These are phyloP conservation scores for Macroramphosus scolopax DNA, from an alignment of 2,797 vertebrate genomes.

Conservation along the genomic window DNA sequence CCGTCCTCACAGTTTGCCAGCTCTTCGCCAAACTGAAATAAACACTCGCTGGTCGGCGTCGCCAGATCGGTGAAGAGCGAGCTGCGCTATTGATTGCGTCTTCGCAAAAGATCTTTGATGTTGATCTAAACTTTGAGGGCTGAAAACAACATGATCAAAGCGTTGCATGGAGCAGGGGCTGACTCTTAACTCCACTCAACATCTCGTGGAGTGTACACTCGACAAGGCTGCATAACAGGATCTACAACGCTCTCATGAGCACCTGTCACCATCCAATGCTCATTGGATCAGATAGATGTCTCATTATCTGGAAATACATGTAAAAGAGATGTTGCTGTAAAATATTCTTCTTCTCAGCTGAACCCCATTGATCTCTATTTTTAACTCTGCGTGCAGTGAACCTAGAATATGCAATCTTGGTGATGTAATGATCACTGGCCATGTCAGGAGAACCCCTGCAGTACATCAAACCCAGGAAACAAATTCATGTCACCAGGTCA, in stretches of 20 bases:
- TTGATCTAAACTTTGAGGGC: background rate
- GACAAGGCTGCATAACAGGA: slow-evolving; percentile 3
- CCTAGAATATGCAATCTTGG: too few species aligned
- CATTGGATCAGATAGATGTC: slow-evolving; percentile 8
- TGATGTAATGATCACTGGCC: too few species aligned
- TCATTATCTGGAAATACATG: slow-evolving; percentile 17
- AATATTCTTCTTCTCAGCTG: too few species aligned
- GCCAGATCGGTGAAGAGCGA: slow-evolving; percentile 31
- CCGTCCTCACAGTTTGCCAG: too few species aligned
- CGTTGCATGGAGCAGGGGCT: slow-evolving; percentile 6
- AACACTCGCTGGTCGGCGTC: too few species aligned
- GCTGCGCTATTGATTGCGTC: slow-evolving; percentile 40
- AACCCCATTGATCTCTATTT: too few species aligned
- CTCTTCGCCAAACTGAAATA: background rate
- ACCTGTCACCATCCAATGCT: slow-evolving; percentile 12
- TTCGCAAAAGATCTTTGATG: slow-evolving; percentile 36
- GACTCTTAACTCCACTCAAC: slow-evolving; percentile 30
- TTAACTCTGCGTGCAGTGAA: too few species aligned
- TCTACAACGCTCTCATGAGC: slow-evolving; percentile 41
- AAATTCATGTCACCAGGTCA: too few species aligned
- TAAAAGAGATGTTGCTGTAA: too few species aligned
- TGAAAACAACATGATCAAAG: slow-evolving; percentile 26
- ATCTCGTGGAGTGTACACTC: slow-evolving; percentile 18
- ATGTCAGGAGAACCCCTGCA: too few species aligned
- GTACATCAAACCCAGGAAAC: too few species aligned